Percentiles rank a stretch among this genome's conserved stretches.
These are phyloP conservation scores for Notocelia uddmanniana DNA, from an alignment of 2,888 invertebrate genomes.

Conservation along the genomic window DNA sequence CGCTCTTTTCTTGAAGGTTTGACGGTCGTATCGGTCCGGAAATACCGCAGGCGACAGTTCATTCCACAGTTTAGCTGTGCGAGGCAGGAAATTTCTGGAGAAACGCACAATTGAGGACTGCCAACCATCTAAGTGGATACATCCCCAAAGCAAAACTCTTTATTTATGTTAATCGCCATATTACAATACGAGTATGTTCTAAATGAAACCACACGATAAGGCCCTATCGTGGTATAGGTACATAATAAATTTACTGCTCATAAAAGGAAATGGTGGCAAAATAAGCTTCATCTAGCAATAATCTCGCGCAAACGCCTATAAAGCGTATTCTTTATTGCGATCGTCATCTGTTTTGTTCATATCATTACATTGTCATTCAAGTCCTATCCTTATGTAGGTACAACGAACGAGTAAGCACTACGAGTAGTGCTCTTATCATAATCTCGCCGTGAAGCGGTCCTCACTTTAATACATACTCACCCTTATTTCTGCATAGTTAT, in stretches of 20 bases:
- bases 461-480: conserved; percentile 34
- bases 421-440: conserved; percentile 46
- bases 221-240: background rate
- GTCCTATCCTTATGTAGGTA: conserved; percentile 33
- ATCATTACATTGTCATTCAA: conserved; percentile 42
- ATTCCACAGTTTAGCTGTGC: no score
- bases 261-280: conserved; percentile 14
- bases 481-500: conserved; percentile 37
- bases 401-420: conserved; percentile 44
- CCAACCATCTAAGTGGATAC: no score
- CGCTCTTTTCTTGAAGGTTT: no score
- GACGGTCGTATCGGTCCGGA: no score
- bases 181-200: background rate
- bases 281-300: conserved; percentile 23
- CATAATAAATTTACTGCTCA: conserved; percentile 21
- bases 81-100: no score
- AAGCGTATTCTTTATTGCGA: conserved; percentile 30
- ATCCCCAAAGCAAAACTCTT: no score
- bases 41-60: no score
- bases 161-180: no score
- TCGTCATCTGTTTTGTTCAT: conserved; percentile 23
- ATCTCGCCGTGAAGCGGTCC: conserved; percentile 37
- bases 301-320: conserved; percentile 28
- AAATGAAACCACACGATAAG: background rate
- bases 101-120: no score